These are phyloP conservation scores for Planiliza haematocheilus DNA, from an alignment of 2,113 vertebrate genomes.

Conservation along the genomic window DNA sequence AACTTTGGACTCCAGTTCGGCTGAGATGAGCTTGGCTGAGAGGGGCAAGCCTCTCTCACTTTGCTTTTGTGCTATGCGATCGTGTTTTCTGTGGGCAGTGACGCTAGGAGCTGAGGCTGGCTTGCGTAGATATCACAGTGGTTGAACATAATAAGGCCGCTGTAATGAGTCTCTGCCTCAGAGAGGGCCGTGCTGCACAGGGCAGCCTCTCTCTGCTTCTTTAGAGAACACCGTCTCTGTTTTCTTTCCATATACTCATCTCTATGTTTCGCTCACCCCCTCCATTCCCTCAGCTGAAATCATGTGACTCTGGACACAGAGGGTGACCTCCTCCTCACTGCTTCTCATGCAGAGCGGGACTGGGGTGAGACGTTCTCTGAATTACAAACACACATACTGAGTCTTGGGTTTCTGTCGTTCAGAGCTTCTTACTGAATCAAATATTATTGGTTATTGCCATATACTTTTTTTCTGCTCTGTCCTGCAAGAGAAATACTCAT, in stretches of 20 bases:
- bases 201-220: conserved; percentile 30
- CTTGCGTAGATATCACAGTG: conserved; percentile 8
- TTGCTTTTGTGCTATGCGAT: conserved; percentile 38
- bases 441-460: not conserved
- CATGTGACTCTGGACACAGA: conserved; percentile 72
- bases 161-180: conserved; percentile 9
- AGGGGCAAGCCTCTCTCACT: conserved; percentile 18
- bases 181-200: conserved; percentile 4
- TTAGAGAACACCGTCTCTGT: conserved; percentile 60
- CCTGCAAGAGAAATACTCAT: not conserved
- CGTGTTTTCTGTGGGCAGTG: conserved; percentile 23
- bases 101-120: conserved; percentile 6
- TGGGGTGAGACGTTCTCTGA: conserved; percentile 51
- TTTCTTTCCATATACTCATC: conserved; percentile 45
- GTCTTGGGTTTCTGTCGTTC: conserved; percentile 19
- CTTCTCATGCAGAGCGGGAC: conserved; percentile 65
- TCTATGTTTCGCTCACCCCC: conserved; percentile 16
- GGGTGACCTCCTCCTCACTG: conserved; percentile 65
- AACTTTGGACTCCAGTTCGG: conserved; percentile 61
- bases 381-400: conserved; percentile 55
- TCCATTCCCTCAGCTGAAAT: conserved; percentile 42
- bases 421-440: conserved; percentile 6
- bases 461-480: not conserved
- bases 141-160: conserved; percentile 37
- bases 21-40: not conserved